Evolutionary conservation across 2,888 invertebrate genomes (phyloP), one percentile per base, ranked within the genome.

Genomic region (Caenorhabditis uteleia): DNA sequence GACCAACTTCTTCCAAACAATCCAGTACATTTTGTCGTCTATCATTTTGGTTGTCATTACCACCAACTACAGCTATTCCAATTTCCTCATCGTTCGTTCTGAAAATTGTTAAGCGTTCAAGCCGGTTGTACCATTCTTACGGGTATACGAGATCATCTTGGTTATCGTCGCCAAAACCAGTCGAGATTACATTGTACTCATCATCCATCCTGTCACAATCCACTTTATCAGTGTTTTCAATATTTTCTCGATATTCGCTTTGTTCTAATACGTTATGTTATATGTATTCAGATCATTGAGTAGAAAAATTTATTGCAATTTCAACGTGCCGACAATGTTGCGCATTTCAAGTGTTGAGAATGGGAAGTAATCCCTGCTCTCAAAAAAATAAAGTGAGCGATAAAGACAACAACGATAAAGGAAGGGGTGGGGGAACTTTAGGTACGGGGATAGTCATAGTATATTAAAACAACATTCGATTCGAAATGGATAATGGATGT

Each of bases 121-220:
- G 0, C 16, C 14, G 25, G 20, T 38, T 18, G 16, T 38, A 5
- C 16, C n/a, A 21, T 8, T 20, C 66, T 12, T 44, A 70, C 68
- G 71, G 68, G 53, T 71, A 71, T 26, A 56, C 36, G 21, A 71
- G 51, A 0, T 34, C 58, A 6, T 56, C 42, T 5, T 47, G 57
- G 8, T 47, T 53, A 10, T 43, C 67, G 3, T 34, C 53, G 31
- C 6, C 16, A 10, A 56, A 50, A 23, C 57, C 53, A 14, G 48
- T 48, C 1, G 49, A 44, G 16, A 71, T 43, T 7, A 66, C 68
- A 47, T 71, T 71, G 58, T 49, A 71, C 4, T 71, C 68, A 48
- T 62, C 62, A 48, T 62, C 62, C 62, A 62, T 62, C 12, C 3
- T 43, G n/a, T 14, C 5, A 34, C 34, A n/a, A 12, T 12, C n/a